Evolutionary conservation across 1,140 invertebrate genomes (phyloP), one percentile per base, ranked within the genome.

Genomic region (Drosophila insularis): DNA sequence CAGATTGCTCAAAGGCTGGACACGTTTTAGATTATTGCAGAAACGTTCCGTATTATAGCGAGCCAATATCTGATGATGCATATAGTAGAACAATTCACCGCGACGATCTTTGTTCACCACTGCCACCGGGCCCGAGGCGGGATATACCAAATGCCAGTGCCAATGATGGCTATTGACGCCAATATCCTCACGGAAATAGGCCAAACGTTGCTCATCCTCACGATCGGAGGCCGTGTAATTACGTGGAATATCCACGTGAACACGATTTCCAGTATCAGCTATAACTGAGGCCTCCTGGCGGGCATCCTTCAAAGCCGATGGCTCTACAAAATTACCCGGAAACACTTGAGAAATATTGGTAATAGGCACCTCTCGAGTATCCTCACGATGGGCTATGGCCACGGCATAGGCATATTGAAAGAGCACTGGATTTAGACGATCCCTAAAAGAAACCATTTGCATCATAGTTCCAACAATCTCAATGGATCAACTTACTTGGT

Each of bases 131-230:
- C 92, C 93, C 35, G 93, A 91, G 46, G 80, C 84, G 13, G 95
- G 95, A 77, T 95, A 95, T 0, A 95, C 94, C 61, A 95, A 87
- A 92, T 96, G 95, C 95, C 95, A 96, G 80, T 96, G 95, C 94
- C 95, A 95, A 74, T 96, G 95, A 81, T 96, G 95, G 35, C 95
- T 93, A 78, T 95, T 95, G 13, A 95, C 91, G 10, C 95, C 95
- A 23, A 92, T 91, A 62, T 91, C 91, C 64, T 92, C 90, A 4
- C 95, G 93, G 92, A 94, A 95, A 76, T 95, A 95, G 1, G 94
- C 93, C 55, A 95, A 43, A 8, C 94, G 93, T 78, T 95, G 95
- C 68, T 95, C 95, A 27, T 93, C 91, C 69, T 95, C 94, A 39
- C 94, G 91, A 79, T 96, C 94, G 0, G 94, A 94, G 0, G 95